phyloP scores from a whole-genome alignment of 1,140 invertebrate species.

The Antheraea pernyi region DNA sequence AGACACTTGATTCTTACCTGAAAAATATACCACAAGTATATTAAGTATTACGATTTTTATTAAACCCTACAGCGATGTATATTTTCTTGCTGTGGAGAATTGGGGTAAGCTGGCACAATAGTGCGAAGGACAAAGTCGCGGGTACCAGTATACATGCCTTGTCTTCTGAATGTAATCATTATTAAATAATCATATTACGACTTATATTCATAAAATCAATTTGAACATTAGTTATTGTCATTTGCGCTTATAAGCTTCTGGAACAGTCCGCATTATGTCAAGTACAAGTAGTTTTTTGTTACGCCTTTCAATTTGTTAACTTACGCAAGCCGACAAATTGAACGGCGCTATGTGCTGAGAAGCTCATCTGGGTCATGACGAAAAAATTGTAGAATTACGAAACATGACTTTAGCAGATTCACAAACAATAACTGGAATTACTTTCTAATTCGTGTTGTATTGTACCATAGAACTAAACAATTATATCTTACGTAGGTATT shows the following conservation, averaged over 20 bases:
- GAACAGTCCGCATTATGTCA: neutral
- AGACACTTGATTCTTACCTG: no score
- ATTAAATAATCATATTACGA: no score
- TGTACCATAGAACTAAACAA: neutral
- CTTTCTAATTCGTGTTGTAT: neutral
- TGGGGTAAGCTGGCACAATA: no score
- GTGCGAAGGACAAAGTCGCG: no score
- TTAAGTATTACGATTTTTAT: no score
- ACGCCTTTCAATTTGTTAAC: constrained; percentile 38
- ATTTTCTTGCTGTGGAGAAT: no score
- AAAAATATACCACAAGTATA: no score
- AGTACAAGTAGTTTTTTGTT: neutral
- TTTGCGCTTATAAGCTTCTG: constrained; percentile 26
- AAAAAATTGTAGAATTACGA: constrained; percentile 17
- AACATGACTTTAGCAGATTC: constrained; percentile 14
- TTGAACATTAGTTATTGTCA: no score
- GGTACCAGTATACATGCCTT: no score
- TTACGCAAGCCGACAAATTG: constrained; percentile 36
- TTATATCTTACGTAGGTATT: neutral
- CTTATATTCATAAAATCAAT: no score
- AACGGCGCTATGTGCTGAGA: constrained; percentile 9
- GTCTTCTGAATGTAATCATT: no score
- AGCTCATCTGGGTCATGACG: constrained; percentile 34
- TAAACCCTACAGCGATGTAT: no score
- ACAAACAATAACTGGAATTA: neutral